Conservation (phyloP, 2,888 invertebrate species). For the Belgica antarctica region DNA sequence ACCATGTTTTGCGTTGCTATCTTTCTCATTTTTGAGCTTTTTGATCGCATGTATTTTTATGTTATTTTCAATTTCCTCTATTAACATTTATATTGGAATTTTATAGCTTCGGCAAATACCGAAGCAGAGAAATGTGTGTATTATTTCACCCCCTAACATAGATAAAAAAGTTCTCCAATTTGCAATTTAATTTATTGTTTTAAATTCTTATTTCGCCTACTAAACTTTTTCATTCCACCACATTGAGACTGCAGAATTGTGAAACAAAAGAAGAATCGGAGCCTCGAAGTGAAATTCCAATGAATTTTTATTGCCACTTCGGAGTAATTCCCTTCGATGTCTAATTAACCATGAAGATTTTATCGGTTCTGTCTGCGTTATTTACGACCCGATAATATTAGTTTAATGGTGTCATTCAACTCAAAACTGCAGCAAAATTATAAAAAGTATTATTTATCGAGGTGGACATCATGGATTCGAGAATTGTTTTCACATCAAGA, state of each 20-base stretch:
- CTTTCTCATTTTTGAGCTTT: not conserved
- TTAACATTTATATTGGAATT: constrained; percentile 43
- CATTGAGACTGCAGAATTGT: not conserved
- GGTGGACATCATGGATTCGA: not conserved
- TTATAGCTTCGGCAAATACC: constrained; percentile 39
- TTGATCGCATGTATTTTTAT: constrained; percentile 29
- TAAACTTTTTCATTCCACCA: not conserved
- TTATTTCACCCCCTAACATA: not conserved
- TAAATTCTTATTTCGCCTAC: not conserved
- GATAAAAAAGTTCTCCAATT: not conserved
- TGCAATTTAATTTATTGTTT: constrained; percentile 22
- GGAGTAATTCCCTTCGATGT: not conserved
- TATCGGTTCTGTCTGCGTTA: not conserved
- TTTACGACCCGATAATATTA: not conserved
- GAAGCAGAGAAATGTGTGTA: not conserved
- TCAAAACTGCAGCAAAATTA: not conserved
- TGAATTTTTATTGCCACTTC: constrained; percentile 1
- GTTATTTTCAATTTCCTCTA: constrained; percentile 39
- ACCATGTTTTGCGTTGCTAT: constrained; percentile 29
- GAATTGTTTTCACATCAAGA: not conserved
- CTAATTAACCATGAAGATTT: not conserved
- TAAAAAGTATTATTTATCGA: not conserved
- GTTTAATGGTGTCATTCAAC: constrained; percentile 5
- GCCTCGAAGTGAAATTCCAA: not conserved
- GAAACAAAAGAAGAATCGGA: not conserved